Percentiles rank a stretch among this genome's conserved stretches.
Conservation (phyloP, 2,888 invertebrate genomes). For the Pristionchus mayeri region DNA sequence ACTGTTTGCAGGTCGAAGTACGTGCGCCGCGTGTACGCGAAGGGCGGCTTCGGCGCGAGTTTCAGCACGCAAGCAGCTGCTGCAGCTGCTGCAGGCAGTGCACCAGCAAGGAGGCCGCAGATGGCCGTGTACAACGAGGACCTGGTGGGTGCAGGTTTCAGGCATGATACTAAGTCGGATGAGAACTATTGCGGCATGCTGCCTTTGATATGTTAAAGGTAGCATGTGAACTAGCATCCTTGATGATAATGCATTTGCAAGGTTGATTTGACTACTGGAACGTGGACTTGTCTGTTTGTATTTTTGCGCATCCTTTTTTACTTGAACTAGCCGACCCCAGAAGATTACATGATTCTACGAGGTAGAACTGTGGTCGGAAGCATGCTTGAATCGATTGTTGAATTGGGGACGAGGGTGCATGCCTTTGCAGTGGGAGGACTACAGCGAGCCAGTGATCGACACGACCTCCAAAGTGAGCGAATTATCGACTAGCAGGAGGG, state of each 20-base stretch:
- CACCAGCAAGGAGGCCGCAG: background rate
- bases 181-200: too few relatives aligned
- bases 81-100: background rate
- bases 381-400: too few relatives aligned
- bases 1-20: constrained; percentile 23
- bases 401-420: too few relatives aligned
- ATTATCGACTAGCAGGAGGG: background rate
- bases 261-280: background rate
- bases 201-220: background rate
- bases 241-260: background rate
- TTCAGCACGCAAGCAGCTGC: background rate
- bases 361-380: too few relatives aligned
- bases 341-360: too few relatives aligned
- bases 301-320: too few relatives aligned
- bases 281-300: background rate
- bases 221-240: background rate
- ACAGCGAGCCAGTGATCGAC: background rate
- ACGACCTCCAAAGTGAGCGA: background rate
- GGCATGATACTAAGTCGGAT: too few relatives aligned
- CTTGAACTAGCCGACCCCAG: too few relatives aligned
- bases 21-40: constrained; percentile 37
- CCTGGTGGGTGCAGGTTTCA: background rate
- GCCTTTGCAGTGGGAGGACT: background rate
- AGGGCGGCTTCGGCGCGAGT: constrained; percentile 10
- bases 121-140: background rate